phyloP scores from a whole-genome alignment of 1,140 invertebrate genomes.

The Mercenaria mercenaria region DNA sequence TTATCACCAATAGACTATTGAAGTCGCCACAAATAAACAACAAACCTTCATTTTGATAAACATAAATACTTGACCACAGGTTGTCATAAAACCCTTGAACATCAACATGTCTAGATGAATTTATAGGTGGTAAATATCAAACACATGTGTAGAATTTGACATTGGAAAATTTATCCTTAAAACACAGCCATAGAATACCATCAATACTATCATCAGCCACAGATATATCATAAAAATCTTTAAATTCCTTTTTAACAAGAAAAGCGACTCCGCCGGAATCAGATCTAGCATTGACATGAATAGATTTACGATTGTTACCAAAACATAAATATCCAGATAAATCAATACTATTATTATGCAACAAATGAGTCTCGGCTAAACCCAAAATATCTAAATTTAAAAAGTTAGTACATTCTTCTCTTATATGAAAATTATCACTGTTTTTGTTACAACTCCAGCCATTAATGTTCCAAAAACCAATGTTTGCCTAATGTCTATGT shows the following conservation, averaged over 20 bases:
- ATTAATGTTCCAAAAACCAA: too few species aligned
- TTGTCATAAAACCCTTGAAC: not conserved
- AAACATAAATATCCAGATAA: not conserved
- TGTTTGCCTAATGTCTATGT: too few species aligned
- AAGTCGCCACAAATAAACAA: not conserved
- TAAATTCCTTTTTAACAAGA: slow-evolving; percentile 15
- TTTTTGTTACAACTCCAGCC: too few species aligned
- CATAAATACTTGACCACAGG: not conserved
- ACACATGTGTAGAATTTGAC: not conserved
- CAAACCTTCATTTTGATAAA: not conserved
- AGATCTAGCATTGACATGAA: not conserved
- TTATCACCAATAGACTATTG: not conserved
- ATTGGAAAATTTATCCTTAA: not conserved
- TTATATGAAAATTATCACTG: too few species aligned
- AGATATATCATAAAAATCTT: not conserved
- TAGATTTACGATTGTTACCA: not conserved
- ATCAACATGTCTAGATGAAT: not conserved
- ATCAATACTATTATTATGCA: not conserved
- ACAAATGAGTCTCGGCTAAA: slow-evolving; percentile 40
- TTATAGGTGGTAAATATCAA: not conserved
- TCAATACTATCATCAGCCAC: not conserved
- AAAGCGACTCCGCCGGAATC: slow-evolving; percentile 40
- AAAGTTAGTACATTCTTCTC: too few species aligned
- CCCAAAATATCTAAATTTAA: slow-evolving; percentile 40
- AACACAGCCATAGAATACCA: not conserved